Evolutionary conservation across 2,888 invertebrate genomes (phyloP).

Genomic region (Andrena fulva): DNA sequence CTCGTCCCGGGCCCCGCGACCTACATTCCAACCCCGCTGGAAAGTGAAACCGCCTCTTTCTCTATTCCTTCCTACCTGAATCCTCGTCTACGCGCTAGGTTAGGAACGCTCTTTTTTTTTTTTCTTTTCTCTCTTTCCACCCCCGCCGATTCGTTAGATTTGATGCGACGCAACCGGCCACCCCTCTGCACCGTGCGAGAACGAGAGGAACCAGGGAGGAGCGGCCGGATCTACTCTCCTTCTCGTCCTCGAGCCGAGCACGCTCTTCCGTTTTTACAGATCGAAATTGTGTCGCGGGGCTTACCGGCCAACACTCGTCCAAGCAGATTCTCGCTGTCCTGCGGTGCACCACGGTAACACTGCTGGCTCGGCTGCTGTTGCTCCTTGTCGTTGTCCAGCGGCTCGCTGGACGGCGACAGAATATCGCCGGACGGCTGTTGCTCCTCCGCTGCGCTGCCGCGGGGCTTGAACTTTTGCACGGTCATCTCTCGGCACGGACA

Average conservation of each 20-base stretch:
- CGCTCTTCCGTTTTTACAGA: too few relatives aligned
- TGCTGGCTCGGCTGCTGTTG: constrained; percentile 52
- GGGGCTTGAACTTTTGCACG: constrained; percentile 86
- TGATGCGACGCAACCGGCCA: too few relatives aligned
- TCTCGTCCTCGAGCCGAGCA: constrained; percentile 13
- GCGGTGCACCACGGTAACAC: constrained; percentile 74
- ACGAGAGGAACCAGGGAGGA: constrained; percentile 16
- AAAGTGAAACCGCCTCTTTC: constrained; percentile 84
- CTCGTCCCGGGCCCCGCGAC: constrained; percentile 85
- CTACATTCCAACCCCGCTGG: constrained; percentile 84
- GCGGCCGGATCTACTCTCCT: constrained; percentile 41
- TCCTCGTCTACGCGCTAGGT: constrained; percentile 55
- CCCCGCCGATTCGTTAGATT: not conserved
- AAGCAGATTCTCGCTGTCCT: constrained; percentile 86
- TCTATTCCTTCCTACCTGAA: constrained; percentile 73
- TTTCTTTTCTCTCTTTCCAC: constrained; percentile 3
- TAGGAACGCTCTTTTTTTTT: constrained; percentile 52
- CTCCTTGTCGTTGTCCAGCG: constrained; percentile 81
- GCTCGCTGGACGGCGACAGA: constrained; percentile 78
- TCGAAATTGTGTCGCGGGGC: constrained; percentile 40
- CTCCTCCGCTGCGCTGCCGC: constrained; percentile 82
- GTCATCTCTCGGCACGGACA: constrained; percentile 83
- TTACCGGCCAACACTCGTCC: constrained; percentile 88
- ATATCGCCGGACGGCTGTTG: constrained; percentile 81
- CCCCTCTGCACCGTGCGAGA: not conserved